These are phyloP conservation scores for Turdus rufiventris DNA, from an alignment of 2,113 vertebrate species.

Conservation along the genomic window DNA sequence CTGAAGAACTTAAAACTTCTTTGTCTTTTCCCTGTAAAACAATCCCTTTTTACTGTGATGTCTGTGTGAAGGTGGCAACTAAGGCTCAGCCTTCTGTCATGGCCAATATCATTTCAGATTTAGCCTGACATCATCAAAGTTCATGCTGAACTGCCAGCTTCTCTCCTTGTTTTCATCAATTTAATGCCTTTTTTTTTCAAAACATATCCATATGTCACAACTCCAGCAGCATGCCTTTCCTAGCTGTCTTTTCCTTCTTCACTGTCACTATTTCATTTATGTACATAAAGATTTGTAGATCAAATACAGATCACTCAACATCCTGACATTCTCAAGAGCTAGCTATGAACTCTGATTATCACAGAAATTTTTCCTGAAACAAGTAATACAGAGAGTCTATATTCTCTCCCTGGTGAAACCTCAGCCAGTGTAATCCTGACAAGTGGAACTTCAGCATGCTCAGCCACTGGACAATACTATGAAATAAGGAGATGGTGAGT, in stretches of 20 bases:
- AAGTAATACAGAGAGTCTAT: conserved; percentile 3
- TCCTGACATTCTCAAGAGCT: conserved; percentile 48
- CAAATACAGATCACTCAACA: conserved; percentile 63
- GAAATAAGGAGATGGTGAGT: neutral
- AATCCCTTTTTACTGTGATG: conserved; percentile 9
- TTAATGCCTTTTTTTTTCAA: conserved; percentile 26
- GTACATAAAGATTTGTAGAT: conserved; percentile 52
- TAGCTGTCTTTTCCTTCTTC: conserved; percentile 54
- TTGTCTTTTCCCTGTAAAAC: conserved; percentile 19
- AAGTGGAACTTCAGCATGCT: neutral
- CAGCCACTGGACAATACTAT: neutral
- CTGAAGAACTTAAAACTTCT: conserved; percentile 32
- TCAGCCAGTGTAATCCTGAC: neutral
- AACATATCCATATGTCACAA: conserved; percentile 19
- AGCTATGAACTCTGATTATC: conserved; percentile 43
- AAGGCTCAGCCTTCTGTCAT: conserved; percentile 38
- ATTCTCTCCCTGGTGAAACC: neutral
- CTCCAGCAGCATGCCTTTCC: neutral
- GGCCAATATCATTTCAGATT: conserved; percentile 36
- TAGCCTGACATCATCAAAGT: conserved; percentile 47
- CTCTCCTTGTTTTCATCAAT: conserved; percentile 47
- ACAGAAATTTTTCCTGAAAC: conserved; percentile 1
- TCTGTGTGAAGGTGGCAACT: conserved; percentile 13
- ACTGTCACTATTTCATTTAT: conserved; percentile 61
- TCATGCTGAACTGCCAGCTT: conserved; percentile 23